phyloP scores from a whole-genome alignment of 2,888 invertebrate genomes.

The Euzophera pinguis region DNA sequence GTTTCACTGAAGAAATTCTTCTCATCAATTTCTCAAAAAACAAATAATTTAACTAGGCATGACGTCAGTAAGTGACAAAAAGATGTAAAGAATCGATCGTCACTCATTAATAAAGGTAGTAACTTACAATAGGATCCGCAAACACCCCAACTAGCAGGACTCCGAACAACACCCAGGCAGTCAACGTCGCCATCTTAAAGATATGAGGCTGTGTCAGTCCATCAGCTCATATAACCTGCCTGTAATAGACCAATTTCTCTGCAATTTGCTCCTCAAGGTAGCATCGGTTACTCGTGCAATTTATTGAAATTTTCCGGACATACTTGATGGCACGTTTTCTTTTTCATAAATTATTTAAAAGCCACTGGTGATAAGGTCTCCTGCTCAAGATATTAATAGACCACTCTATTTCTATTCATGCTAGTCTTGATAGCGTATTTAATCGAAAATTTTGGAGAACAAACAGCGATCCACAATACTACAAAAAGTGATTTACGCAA shows the following conservation, averaged over 20 bases:
- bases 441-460: too few species aligned
- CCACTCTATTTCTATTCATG: too few species aligned
- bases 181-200: not conserved
- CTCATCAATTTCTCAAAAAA: too few species aligned
- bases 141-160: not conserved
- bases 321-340: not conserved
- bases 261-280: conserved; percentile 2
- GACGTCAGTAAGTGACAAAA: too few species aligned
- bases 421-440: too few species aligned
- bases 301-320: not conserved
- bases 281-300: not conserved
- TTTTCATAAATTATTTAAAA: too few species aligned
- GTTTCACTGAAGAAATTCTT: too few species aligned
- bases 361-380: too few species aligned
- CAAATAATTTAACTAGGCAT: too few species aligned
- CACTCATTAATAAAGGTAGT: not conserved
- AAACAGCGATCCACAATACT: too few species aligned
- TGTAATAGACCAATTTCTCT: conserved; percentile 12
- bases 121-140: conserved; percentile 8
- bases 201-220: not conserved
- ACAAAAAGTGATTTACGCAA: too few species aligned
- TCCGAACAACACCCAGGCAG: not conserved
- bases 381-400: too few species aligned
- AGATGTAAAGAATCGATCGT: not conserved
- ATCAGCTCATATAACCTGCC: conserved; percentile 1